Base-by-base conservation (phyloP, 2,113 vertebrate species). In the Scortum barcoo region DNA sequence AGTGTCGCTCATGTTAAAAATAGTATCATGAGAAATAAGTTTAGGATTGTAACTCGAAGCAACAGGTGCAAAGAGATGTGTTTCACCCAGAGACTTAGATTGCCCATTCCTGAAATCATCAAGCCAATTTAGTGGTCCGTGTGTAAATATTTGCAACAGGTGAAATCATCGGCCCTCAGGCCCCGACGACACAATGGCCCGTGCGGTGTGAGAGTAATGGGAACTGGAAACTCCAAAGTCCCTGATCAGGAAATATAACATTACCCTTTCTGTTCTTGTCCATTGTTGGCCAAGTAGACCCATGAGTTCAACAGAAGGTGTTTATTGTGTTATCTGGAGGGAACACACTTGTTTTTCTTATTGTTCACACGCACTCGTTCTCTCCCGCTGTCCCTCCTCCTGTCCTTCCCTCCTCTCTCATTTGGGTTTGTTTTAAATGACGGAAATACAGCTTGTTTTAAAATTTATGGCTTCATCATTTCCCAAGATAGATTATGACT, bases 11-110 rank as follows among this genome's bases (percentile, higher is more conserved):
- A 13, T 0, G 40, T 85, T 93, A 92, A 91, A 93, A 92, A 93
- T 92, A 93, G 89, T 30, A 53, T 16, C 65, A 80, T 50, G 72
- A 61, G 71, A 82, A 89, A 88, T 89, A 30, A 76, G 65, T 81
- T 75, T 14, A 66, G 81, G 38, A 76, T 76, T 80, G 78, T 80
- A 84, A 83, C 78, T 66, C 33, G 60, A 88, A 62, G 77, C 81
- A 76, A 86, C 92, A 93, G 91, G 89, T 93, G 90, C 89, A 76
- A 51, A 76, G 40, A 24, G 69, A 78, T 58, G 54, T 73, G 85
- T 68, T 36, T 86, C 28, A 63, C 57, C 28, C 54, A 44, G 50
- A 78, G 58, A 51, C 65, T 73, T 61, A 20, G 19, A 77, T 76
- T 26, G 24, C 61, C n/a, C 28, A 30, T 44, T 48, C 53, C 48